phyloP scores from a whole-genome alignment of 2,888 invertebrate genomes.

The Tenthredo livida region DNA sequence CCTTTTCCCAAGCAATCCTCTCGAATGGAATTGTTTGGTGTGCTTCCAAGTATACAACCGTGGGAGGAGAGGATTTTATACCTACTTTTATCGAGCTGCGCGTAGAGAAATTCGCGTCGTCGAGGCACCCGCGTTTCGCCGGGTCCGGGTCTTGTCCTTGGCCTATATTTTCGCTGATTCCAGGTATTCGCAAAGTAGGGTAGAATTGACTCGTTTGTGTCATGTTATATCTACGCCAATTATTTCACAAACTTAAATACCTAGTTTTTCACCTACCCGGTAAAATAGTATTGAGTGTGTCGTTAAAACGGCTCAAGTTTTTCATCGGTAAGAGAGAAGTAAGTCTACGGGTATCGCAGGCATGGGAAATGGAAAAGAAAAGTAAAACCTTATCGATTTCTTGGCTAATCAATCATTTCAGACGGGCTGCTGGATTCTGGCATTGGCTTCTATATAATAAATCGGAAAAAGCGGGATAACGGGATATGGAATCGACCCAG shows the following conservation, averaged over 20 bases:
- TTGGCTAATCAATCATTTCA: slow-evolving; percentile 30
- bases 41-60: slow-evolving; percentile 30
- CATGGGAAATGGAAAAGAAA: background rate
- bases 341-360: background rate
- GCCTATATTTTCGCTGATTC: slow-evolving; percentile 32
- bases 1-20: slow-evolving; percentile 41
- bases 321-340: background rate
- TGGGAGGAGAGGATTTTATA: slow-evolving; percentile 42
- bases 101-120: slow-evolving; percentile 45
- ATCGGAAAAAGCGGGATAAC: slow-evolving; percentile 12
- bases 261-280: background rate
- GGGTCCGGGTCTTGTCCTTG: slow-evolving; percentile 47
- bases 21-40: slow-evolving; percentile 37
- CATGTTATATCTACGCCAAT: background rate
- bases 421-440: slow-evolving; percentile 33
- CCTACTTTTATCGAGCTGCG: slow-evolving; percentile 49
- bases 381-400: slow-evolving; percentile 17
- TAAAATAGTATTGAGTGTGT: background rate
- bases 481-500: slow-evolving; percentile 35
- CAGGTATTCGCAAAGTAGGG: background rate
- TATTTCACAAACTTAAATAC: background rate
- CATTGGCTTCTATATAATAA: slow-evolving; percentile 38
- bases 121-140: slow-evolving; percentile 33
- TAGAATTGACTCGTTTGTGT: background rate
- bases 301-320: background rate